Conservation (phyloP, 2,113 vertebrate species). For the Butorides virescens region DNA sequence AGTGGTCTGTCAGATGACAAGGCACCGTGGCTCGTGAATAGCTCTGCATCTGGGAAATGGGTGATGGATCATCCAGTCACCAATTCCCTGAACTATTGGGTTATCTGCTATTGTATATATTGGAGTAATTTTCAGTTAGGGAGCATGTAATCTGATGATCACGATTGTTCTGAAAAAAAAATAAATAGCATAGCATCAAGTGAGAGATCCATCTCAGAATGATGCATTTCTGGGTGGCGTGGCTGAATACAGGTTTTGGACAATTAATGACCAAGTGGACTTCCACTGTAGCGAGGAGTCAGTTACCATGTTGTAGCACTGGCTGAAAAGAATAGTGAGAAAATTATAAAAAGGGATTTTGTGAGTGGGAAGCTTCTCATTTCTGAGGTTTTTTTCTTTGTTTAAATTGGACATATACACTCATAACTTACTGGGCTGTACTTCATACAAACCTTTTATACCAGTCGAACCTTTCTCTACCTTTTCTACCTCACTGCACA, state of each 20-base stretch:
- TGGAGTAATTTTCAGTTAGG: background rate
- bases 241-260: background rate
- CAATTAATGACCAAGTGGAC: background rate
- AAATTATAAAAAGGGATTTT: background rate
- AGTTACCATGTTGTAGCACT: background rate
- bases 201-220: background rate
- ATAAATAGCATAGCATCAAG: background rate
- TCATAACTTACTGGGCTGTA: background rate
- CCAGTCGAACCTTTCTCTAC: background rate
- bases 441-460: background rate
- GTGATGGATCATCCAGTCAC: background rate
- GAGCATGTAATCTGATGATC: background rate
- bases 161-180: background rate
- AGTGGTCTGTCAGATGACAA: background rate
- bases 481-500: background rate
- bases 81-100: background rate
- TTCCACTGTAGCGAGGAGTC: background rate
- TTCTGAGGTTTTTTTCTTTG: background rate
- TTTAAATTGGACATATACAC: background rate
- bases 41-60: background rate
- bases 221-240: accelerated
- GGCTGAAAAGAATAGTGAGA: background rate
- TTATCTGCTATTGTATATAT: background rate
- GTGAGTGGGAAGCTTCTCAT: background rate
- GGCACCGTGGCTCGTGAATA: background rate